Evolutionary conservation across 2,888 invertebrate species (phyloP).

Genomic region (Drosophila prostipennis): DNA sequence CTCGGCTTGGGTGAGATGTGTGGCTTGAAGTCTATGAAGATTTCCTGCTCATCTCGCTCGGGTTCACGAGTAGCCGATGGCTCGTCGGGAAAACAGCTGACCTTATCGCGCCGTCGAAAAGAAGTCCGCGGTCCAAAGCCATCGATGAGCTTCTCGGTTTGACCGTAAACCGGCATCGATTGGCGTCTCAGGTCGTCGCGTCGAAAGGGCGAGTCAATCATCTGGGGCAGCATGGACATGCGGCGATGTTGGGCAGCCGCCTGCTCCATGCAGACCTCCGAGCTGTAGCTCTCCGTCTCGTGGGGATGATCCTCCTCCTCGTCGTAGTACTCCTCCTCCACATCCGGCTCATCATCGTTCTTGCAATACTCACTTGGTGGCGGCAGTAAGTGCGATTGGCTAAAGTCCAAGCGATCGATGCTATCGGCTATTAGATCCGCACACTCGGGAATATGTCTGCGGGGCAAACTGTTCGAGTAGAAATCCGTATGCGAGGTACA

Average conservation of each 20-base stretch:
- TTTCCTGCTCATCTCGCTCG: conserved; percentile 88
- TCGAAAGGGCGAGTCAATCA: conserved; percentile 71
- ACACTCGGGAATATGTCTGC: conserved; percentile 83
- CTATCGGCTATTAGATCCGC: conserved; percentile 80
- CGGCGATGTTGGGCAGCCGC: conserved; percentile 61
- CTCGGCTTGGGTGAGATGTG: conserved; percentile 88
- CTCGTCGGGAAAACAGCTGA: conserved; percentile 55
- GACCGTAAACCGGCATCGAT: conserved; percentile 81
- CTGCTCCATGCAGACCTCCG: conserved; percentile 61
- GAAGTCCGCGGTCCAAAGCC: conserved; percentile 75
- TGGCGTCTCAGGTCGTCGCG: conserved; percentile 79
- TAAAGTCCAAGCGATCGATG: conserved; percentile 70
- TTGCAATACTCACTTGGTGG: conserved; percentile 77
- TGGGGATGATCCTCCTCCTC: conserved; percentile 66
- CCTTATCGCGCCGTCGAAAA: conserved; percentile 68
- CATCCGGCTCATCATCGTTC: conserved; percentile 60
- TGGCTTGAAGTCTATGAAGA: conserved; percentile 95
- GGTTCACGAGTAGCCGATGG: not conserved
- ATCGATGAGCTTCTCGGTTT: conserved; percentile 77
- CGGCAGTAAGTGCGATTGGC: conserved; percentile 70
- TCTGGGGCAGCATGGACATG: conserved; percentile 73
- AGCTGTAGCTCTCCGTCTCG: conserved; percentile 72
- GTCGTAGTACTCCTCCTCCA: conserved; percentile 67
- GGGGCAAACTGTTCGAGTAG: conserved; percentile 82
- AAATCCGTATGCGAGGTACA: conserved; percentile 83